Evolutionary conservation across 2,113 vertebrate genomes (phyloP).

Genomic region (Nerophis lumbriciformis): DNA sequence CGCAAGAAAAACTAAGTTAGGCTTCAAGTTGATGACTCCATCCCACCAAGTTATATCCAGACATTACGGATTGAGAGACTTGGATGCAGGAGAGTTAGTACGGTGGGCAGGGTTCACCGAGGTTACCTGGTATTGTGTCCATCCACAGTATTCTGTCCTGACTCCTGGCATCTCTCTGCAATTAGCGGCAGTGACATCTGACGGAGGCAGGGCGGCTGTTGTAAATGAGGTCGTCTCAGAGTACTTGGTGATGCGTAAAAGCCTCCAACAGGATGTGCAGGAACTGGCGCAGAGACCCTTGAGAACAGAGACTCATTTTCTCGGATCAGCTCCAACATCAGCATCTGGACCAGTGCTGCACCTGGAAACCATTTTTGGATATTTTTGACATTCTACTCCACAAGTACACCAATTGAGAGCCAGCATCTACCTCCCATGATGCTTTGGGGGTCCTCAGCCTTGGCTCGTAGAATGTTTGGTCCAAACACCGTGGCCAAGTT

Average conservation of each 20-base stretch:
- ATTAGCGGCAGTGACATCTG: slow-evolving; percentile 67
- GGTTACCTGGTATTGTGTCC: slow-evolving; percentile 34
- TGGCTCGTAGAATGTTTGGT: slow-evolving; percentile 77
- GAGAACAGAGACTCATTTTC: slow-evolving; percentile 63
- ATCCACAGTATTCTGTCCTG: slow-evolving; percentile 17
- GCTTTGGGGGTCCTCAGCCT: slow-evolving; percentile 74
- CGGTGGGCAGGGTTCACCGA: neutral
- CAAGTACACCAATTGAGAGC: neutral
- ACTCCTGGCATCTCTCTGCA: slow-evolving; percentile 32
- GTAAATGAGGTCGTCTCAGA: slow-evolving; percentile 34
- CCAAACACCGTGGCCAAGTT: slow-evolving; percentile 77
- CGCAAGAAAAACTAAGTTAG: neutral
- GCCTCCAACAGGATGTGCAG: slow-evolving; percentile 18
- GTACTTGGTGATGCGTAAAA: slow-evolving; percentile 11
- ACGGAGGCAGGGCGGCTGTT: slow-evolving; percentile 47
- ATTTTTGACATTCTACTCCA: neutral
- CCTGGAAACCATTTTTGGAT: slow-evolving; percentile 39
- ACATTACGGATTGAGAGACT: neutral
- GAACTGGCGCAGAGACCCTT: slow-evolving; percentile 33
- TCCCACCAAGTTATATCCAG: neutral
- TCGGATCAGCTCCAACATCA: slow-evolving; percentile 63
- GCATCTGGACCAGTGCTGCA: slow-evolving; percentile 53
- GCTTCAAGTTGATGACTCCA: too few species aligned
- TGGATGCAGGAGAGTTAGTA: neutral
- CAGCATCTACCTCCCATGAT: slow-evolving; percentile 66